Base-by-base conservation (phyloP, 2,888 invertebrate genomes). In the Nemapogon koenigi region DNA sequence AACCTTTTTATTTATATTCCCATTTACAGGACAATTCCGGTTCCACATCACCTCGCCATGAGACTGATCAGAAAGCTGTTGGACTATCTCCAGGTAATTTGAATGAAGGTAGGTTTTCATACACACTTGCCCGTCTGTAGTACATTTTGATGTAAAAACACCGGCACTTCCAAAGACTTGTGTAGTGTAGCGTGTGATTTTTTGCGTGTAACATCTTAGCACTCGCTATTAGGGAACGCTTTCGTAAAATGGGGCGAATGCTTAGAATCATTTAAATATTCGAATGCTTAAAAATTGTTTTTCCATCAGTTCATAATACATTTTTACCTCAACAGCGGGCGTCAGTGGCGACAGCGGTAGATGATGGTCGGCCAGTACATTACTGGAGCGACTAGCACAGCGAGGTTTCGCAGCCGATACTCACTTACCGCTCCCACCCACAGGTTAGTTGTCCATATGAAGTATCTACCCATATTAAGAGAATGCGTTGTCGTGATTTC, bases 291-390 rank as follows among this genome's bases (percentile, higher is more conserved):
- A n/a, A 22, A n/a, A 28, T 4, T 28, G 28, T 28, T 28, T 28
- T 28, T 28, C 28, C 7, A 28, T 6, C 11, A 28, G 16, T 22
- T 30, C 29, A 29, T n/a, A 10, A 11, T n/a, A n/a, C n/a, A n/a
- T n/a, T n/a, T 17, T 18, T 2, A 3, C 26, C 2, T 30, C 10
- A 11, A 4, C 39, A 43, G 2, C 48, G 68, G 69, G 55, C 8
- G 52, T 51, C 28, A 64, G 59, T 19, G 54, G 59, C 18, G 58
- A 61, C 43, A 58, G 51, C 41, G 71, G 67, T 46, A 57, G 76
- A 62, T 76, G 76, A 76, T 78, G 76, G 76, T 78, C 76, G 41
- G 76, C 76, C 42, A 60, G 61, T 38, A 67, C 72, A 7, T 64
- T 76, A 25, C 57, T 78, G 39, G 76, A 76, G 42, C 51, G 73